phyloP scores from a whole-genome alignment of 2,113 vertebrate genomes.

The Tonatia bakeri region DNA sequence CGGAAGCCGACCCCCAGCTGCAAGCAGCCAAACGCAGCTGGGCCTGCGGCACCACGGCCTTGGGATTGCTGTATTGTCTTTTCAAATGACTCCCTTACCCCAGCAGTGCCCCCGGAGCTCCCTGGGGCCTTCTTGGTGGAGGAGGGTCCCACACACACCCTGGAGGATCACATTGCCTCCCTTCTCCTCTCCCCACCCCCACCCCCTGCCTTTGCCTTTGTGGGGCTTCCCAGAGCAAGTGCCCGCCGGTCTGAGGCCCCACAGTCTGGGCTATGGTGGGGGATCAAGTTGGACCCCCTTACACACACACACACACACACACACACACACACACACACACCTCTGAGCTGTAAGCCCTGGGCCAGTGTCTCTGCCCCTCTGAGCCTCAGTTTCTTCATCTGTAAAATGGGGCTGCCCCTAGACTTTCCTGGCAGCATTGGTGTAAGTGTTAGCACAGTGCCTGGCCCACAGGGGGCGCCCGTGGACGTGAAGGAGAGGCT shows the following conservation, averaged over 20 bases:
- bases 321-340: background rate
- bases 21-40: background rate
- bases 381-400: background rate
- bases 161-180: fast-evolving
- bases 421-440: fast-evolving
- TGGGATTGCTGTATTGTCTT: background rate
- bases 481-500: fast-evolving
- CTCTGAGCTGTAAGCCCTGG: background rate
- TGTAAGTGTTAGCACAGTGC: background rate
- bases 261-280: fast-evolving
- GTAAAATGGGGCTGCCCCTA: background rate
- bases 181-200: background rate
- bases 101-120: background rate
- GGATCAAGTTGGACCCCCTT: background rate
- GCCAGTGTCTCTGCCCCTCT: background rate
- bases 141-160: background rate
- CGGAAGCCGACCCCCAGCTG: background rate
- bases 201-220: background rate
- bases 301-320: no score
- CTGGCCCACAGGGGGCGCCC: background rate
- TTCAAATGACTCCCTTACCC: background rate
- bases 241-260: background rate
- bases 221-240: background rate
- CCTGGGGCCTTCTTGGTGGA: background rate
- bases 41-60: background rate